Evolutionary conservation across 1,140 invertebrate genomes (phyloP).

Genomic region (Zophobas atratus): DNA sequence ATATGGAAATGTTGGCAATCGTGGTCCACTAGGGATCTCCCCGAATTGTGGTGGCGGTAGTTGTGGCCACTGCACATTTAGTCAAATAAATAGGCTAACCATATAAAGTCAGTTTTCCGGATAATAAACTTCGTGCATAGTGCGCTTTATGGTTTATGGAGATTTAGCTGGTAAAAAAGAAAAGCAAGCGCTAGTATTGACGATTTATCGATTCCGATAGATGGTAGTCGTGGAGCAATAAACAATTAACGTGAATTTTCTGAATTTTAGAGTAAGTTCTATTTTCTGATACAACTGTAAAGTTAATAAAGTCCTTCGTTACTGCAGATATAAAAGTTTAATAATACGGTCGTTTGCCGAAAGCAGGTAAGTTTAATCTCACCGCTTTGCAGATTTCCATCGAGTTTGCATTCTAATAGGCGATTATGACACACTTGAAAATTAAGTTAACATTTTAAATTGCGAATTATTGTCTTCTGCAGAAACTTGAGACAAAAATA

Average conservation of each 20-base stretch:
- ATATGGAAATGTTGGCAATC: slow-evolving; percentile 63
- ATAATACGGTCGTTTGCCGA: slow-evolving; percentile 26
- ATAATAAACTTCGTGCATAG: slow-evolving; percentile 65
- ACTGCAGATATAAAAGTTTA: slow-evolving; percentile 25
- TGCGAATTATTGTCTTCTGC: background rate
- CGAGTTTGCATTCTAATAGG: slow-evolving; percentile 3
- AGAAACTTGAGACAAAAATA: background rate
- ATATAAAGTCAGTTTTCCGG: slow-evolving; percentile 64
- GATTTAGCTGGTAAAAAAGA: slow-evolving; percentile 48
- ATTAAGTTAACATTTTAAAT: slow-evolving; percentile 21
- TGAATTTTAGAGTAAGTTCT: too few relatives aligned
- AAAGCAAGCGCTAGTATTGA: background rate
- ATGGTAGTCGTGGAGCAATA: too few relatives aligned
- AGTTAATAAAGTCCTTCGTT: slow-evolving; percentile 19
- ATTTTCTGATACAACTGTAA: background rate
- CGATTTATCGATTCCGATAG: background rate
- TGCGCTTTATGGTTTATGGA: slow-evolving; percentile 62
- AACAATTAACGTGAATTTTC: too few relatives aligned
- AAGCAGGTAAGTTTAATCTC: slow-evolving; percentile 34
- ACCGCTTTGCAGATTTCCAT: slow-evolving; percentile 26
- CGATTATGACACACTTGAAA: slow-evolving; percentile 23
- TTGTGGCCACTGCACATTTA: slow-evolving; percentile 53
- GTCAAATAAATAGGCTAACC: slow-evolving; percentile 60
- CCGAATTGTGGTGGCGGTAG: slow-evolving; percentile 29
- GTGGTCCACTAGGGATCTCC: slow-evolving; percentile 52